These are phyloP conservation scores for Drosophila niveifrons DNA, from an alignment of 2,888 invertebrate species.

Conservation along the genomic window DNA sequence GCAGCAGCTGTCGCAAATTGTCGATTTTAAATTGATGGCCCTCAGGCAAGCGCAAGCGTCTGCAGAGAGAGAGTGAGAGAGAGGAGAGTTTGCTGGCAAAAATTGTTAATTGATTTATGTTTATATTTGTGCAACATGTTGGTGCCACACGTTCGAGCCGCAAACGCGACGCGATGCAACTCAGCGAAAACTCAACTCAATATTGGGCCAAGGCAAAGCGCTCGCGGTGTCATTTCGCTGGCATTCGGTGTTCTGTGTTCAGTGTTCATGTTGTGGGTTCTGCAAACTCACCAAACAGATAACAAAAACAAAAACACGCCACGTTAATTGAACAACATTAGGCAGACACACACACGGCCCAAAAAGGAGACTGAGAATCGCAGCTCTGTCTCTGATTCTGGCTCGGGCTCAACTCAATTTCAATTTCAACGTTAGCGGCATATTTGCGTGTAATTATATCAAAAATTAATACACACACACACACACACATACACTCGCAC, in stretches of 20 bases:
- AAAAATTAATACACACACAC: conserved; percentile 56
- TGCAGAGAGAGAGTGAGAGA: background rate
- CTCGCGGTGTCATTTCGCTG: conserved; percentile 66
- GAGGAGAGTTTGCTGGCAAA: background rate
- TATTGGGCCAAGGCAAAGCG: conserved; percentile 55
- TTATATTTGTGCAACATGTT: conserved; percentile 82
- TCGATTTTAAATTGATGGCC: conserved; percentile 65
- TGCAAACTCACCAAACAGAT: conserved; percentile 44
- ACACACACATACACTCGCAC: conserved; percentile 23
- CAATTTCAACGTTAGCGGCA: conserved; percentile 70
- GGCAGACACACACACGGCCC: conserved; percentile 38
- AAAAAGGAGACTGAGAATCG: conserved; percentile 9
- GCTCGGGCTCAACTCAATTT: conserved; percentile 63
- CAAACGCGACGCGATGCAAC: conserved; percentile 8
- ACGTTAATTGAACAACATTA: conserved; percentile 80
- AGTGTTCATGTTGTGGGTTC: background rate
- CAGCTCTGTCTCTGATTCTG: background rate
- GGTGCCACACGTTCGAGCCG: conserved; percentile 45
- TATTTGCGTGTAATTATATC: conserved; percentile 79
- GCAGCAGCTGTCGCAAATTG: conserved; percentile 58
- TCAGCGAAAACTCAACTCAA: conserved; percentile 9
- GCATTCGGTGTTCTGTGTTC: background rate
- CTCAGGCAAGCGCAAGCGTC: conserved; percentile 49
- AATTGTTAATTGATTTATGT: conserved; percentile 81
- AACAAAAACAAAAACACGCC: conserved; percentile 72